Evolutionary conservation across 2,113 vertebrate genomes (phyloP).

Genomic region (Labeo rohita): DNA sequence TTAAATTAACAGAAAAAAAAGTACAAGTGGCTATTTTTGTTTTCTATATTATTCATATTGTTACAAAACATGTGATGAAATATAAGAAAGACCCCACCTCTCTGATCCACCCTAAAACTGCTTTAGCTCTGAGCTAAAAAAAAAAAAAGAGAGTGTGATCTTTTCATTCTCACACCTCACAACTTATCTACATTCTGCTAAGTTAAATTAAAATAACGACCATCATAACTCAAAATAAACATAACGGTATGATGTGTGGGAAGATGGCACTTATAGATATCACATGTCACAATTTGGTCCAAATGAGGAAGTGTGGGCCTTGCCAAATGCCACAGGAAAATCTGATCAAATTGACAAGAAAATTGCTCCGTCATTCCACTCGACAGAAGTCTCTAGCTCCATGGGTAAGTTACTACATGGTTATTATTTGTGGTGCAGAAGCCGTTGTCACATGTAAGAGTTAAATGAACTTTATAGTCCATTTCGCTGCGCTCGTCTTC

Average conservation of each 20-base stretch:
- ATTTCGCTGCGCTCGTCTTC: slow-evolving; percentile 40
- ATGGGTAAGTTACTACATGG: not conserved
- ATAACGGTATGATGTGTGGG: not conserved
- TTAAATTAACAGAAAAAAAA: not conserved
- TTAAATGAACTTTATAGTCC: slow-evolving; percentile 47
- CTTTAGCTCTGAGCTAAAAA: not conserved
- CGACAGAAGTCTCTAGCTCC: not conserved
- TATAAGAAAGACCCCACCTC: slow-evolving; percentile 11
- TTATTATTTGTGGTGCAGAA: not conserved
- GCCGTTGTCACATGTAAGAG: slow-evolving; percentile 20
- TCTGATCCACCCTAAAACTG: not conserved
- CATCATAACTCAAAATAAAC: slow-evolving; percentile 1
- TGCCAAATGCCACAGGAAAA: slow-evolving; percentile 20
- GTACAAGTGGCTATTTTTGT: not conserved
- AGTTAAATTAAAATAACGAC: not conserved
- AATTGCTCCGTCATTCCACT: not conserved
- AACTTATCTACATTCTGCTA: not conserved
- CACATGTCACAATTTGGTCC: not conserved
- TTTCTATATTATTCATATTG: not conserved
- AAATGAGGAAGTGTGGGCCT: slow-evolving; percentile 16
- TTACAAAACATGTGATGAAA: not conserved
- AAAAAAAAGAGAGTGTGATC: not conserved
- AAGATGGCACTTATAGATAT: slow-evolving; percentile 6
- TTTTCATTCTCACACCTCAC: not conserved
- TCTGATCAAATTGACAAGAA: slow-evolving; percentile 2